phyloP scores from a whole-genome alignment of 2,113 vertebrate genomes.

The Psittacula cyanocephala region DNA sequence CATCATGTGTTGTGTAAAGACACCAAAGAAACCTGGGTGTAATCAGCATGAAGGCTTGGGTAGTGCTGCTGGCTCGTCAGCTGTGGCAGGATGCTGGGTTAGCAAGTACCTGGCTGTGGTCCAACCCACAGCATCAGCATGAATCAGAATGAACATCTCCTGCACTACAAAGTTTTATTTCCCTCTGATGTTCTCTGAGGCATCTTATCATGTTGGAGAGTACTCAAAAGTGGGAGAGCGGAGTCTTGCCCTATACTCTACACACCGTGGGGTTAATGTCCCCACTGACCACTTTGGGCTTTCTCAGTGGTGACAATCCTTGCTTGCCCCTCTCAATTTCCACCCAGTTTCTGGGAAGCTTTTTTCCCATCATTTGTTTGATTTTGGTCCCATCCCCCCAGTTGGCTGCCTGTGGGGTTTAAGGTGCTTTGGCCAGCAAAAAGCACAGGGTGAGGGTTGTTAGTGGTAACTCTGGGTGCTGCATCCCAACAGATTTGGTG shows the following conservation, averaged over 20 bases:
- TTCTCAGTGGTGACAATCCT: background rate
- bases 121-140: background rate
- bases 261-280: fast-evolving
- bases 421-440: background rate
- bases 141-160: background rate
- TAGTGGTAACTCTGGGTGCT: background rate
- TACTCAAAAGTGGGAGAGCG: background rate
- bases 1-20: background rate
- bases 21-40: background rate
- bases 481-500: background rate
- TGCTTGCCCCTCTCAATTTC: background rate
- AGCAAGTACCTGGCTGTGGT: background rate
- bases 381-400: background rate
- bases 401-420: background rate
- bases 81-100: background rate
- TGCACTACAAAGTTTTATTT: background rate
- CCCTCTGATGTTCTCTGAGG: background rate
- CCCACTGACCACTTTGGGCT: background rate
- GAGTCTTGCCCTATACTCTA: background rate
- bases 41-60: background rate
- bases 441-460: background rate
- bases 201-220: background rate
- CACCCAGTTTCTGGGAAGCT: background rate
- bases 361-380: background rate
- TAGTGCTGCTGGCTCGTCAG: background rate